Evolutionary conservation across 2,888 invertebrate genomes (phyloP), one percentile per base, ranked within the genome.

Genomic region (Athrips mouffetella): DNA sequence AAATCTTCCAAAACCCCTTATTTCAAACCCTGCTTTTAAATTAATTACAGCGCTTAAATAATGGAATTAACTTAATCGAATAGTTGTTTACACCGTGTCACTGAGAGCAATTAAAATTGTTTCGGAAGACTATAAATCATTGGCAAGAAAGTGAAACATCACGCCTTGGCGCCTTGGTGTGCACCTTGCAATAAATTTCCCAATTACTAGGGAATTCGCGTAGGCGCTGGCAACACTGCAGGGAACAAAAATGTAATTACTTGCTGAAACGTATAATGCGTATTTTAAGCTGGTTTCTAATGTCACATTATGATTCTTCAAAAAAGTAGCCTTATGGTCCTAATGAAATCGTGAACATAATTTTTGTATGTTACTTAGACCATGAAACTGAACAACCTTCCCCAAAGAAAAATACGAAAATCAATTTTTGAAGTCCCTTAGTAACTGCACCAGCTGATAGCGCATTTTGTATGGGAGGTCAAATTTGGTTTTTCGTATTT

Each of bases 1-100:
- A 35, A 48, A 50, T 42, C 49, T 42, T 52, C 48, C 40, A 51
- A 47, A 54, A 48, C 59, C 50, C 52, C 59, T 59, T 61, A 65
- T 65, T 63, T 62, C 3, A 35, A 44, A 66, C 62, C 70, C 66
- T 60, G 74, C 82, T 78, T 73, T 80, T 77, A 82, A 77, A 86
- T 84, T 80, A 86, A 86, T 86, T 79, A 70, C 78, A 57, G 59
- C 67, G 67, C 67, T 70, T 65, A 61, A 76, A 77, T 80, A 86
- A 85, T 81, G 79, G 82, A 79, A 86, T 86, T 85, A 84, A 82
- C 82, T 83, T 85, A 86, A 88, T 88, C 87, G 85, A 87, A 88
- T 87, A 87, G 85, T 86, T 88, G 86, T 88, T 87, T 88, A 87
- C 87, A 87, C 70, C 70, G 80, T 87, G 87, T 88, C 87, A 87